These are phyloP conservation scores for Malachius bipustulatus DNA, from an alignment of 2,888 invertebrate species.

Conservation along the genomic window DNA sequence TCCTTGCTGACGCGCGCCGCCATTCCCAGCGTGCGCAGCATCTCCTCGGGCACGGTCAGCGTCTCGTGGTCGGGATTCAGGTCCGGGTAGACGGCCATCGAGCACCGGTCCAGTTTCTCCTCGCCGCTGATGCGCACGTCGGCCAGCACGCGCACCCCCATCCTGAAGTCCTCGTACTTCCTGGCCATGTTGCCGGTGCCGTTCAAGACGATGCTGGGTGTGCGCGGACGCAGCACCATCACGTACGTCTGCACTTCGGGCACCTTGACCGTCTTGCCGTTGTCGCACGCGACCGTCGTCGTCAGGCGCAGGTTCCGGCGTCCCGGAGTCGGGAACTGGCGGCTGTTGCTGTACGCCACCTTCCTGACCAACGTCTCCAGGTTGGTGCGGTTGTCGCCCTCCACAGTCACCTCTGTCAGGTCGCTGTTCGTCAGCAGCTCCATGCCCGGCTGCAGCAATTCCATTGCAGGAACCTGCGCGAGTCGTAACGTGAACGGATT, in stretches of 20 bases:
- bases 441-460: conserved; percentile 64
- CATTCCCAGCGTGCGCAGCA: conserved; percentile 56
- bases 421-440: conserved; percentile 63
- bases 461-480: conserved; percentile 58
- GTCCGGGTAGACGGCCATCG: conserved; percentile 87
- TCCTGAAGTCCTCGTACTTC: conserved; percentile 74
- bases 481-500: not conserved
- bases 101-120: conserved; percentile 82
- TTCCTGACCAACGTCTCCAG: conserved; percentile 75
- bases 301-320: conserved; percentile 73
- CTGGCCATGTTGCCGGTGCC: conserved; percentile 73
- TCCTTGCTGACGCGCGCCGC: conserved; percentile 79
- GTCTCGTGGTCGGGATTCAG: conserved; percentile 93
- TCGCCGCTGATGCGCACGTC: conserved; percentile 66
- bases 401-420: conserved; percentile 79
- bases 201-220: conserved; percentile 71
- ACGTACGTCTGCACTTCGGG: conserved; percentile 73
- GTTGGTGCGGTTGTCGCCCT: conserved; percentile 82
- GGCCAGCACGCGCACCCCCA: conserved; percentile 80
- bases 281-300: conserved; percentile 67
- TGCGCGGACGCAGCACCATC: conserved; percentile 76
- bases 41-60: conserved; percentile 59
- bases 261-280: conserved; percentile 59
- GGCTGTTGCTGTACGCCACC: conserved; percentile 84
- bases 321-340: conserved; percentile 91